Conservation (phyloP, 2,888 invertebrate species). For the Achlya flavicornis region DNA sequence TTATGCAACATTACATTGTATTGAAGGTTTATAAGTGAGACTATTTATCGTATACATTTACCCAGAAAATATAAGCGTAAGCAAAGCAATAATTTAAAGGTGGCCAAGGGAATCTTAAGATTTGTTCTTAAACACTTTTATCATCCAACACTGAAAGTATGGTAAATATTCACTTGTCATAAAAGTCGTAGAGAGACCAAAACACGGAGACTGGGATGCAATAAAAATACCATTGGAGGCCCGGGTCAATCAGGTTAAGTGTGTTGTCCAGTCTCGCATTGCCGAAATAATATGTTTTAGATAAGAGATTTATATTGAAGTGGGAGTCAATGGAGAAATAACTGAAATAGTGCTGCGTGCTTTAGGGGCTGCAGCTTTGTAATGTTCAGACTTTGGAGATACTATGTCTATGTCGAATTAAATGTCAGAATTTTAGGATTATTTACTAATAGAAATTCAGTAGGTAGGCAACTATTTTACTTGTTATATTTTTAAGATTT, state of each 20-base stretch:
- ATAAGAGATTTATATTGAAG: conserved; percentile 63
- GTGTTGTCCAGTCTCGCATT: conserved; percentile 61
- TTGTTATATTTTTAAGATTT: too few species aligned
- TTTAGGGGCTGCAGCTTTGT: conserved; percentile 1
- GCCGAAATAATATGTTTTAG: conserved; percentile 62
- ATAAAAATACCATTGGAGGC: conserved; percentile 73
- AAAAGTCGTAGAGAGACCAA: conserved; percentile 50
- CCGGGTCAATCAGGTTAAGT: conserved; percentile 78
- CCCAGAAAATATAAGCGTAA: background rate
- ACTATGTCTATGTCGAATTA: too few species aligned
- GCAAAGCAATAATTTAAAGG: background rate
- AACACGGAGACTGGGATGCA: conserved; percentile 55
- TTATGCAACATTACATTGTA: background rate
- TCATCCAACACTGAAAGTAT: conserved; percentile 38
- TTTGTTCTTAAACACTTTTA: background rate
- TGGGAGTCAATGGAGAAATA: conserved; percentile 59
- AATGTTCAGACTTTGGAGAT: too few species aligned
- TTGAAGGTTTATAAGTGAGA: background rate
- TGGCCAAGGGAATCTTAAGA: background rate
- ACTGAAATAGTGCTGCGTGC: conserved; percentile 50
- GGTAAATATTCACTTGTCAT: conserved; percentile 40
- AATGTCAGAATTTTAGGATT: too few species aligned
- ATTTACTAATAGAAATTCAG: too few species aligned
- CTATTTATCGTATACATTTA: too few species aligned
- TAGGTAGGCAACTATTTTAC: too few species aligned